Conservation (phyloP, 2,797 vertebrate genomes). For the Rhinogobio ventralis region DNA sequence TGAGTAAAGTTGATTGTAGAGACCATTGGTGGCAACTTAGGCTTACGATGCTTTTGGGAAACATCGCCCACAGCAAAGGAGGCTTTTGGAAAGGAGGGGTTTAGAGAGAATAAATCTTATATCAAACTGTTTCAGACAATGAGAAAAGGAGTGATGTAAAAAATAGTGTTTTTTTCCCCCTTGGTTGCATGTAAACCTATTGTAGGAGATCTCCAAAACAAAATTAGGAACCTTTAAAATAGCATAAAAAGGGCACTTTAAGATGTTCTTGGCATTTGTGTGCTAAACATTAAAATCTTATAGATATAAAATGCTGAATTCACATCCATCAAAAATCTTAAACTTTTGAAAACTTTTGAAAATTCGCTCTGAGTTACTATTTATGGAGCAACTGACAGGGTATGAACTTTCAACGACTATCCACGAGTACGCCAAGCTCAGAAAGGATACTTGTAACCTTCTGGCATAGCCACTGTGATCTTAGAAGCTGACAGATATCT, state of each 20-base stretch:
- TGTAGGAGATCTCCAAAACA: too few species aligned
- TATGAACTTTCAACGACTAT: conserved; percentile 52
- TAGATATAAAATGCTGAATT: not conserved
- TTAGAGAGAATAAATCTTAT: not conserved
- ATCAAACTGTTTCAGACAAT: not conserved
- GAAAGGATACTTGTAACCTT: conserved; percentile 7
- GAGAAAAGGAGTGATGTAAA: not conserved
- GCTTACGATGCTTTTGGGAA: too few species aligned
- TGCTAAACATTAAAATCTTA: not conserved
- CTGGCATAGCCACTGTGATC: not conserved
- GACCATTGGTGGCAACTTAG: too few species aligned
- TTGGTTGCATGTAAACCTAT: not conserved
- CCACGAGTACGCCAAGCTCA: conserved; percentile 41
- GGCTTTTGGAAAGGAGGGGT: not conserved
- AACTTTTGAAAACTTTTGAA: not conserved
- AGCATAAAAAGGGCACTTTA: too few species aligned
- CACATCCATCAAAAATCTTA: not conserved
- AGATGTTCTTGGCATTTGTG: not conserved
- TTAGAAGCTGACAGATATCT: not conserved
- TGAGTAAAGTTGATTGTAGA: too few species aligned
- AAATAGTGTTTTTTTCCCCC: too few species aligned
- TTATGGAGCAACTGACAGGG: not conserved
- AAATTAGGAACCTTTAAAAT: too few species aligned
- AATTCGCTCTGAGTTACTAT: not conserved
- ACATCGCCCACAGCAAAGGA: not conserved